Evolutionary conservation across 2,797 vertebrate genomes (phyloP).

Genomic region (Notolabrus celidotus): DNA sequence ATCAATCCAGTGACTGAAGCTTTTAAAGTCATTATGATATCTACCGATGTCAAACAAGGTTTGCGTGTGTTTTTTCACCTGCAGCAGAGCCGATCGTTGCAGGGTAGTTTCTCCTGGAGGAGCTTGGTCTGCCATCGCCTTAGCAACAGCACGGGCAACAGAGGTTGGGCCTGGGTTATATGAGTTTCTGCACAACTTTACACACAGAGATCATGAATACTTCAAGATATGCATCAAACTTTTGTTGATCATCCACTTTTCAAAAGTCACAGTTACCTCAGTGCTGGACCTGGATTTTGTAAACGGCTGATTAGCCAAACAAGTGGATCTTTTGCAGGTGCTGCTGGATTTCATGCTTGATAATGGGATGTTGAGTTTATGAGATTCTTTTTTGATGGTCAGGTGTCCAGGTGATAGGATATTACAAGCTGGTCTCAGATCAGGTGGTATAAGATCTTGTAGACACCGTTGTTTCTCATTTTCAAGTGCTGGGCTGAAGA

Average conservation of each 20-base stretch:
- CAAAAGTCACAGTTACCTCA: slow-evolving; percentile 72
- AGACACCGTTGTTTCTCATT: slow-evolving; percentile 58
- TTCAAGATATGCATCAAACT: neutral
- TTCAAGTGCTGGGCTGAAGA: slow-evolving; percentile 49
- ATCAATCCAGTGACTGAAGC: neutral
- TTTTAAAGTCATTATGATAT: neutral
- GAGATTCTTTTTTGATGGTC: slow-evolving; percentile 39
- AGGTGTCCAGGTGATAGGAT: slow-evolving; percentile 34
- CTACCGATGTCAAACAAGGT: neutral
- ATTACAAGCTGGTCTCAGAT: slow-evolving; percentile 57
- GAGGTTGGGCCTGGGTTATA: slow-evolving; percentile 54
- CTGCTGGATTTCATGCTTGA: slow-evolving; percentile 30
- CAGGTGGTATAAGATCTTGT: slow-evolving; percentile 48
- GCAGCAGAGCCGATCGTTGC: slow-evolving; percentile 76
- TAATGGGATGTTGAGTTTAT: slow-evolving; percentile 10
- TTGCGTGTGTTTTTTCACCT: slow-evolving; percentile 68
- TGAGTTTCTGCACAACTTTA: slow-evolving; percentile 69
- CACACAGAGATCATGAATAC: slow-evolving; percentile 13
- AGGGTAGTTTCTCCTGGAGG: slow-evolving; percentile 70
- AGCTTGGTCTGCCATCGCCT: slow-evolving; percentile 81
- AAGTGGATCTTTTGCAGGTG: slow-evolving; percentile 61
- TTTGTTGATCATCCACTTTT: neutral
- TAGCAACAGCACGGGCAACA: slow-evolving; percentile 76
- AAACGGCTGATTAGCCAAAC: slow-evolving; percentile 57
- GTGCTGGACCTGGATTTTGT: slow-evolving; percentile 75